phyloP scores from a whole-genome alignment of 2,797 vertebrate genomes.

The Sebastes iracundus region DNA sequence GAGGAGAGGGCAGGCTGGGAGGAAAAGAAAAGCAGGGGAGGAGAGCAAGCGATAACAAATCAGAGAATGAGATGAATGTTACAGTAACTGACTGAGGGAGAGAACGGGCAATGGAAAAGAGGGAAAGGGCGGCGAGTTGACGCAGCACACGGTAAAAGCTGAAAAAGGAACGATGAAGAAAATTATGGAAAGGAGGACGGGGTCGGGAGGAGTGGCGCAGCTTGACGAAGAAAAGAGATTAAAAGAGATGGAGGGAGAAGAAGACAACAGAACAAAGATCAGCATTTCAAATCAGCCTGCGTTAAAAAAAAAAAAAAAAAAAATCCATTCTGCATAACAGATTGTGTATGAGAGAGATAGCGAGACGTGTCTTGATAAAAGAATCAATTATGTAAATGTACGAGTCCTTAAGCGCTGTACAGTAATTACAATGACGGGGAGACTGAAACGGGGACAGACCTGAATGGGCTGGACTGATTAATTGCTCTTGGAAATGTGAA shows the following conservation, averaged over 20 bases:
- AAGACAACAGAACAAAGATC: slow-evolving; percentile 57
- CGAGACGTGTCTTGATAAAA: slow-evolving; percentile 69
- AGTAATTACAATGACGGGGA: slow-evolving; percentile 73
- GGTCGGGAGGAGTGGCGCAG: background rate
- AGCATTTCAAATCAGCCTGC: slow-evolving; percentile 66
- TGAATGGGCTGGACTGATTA: slow-evolving; percentile 58
- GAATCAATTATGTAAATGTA: slow-evolving; percentile 79
- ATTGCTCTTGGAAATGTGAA: slow-evolving; percentile 44
- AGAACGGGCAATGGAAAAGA: background rate
- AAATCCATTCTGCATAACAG: slow-evolving; percentile 71
- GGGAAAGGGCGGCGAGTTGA: background rate
- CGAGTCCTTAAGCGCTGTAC: slow-evolving; percentile 66
- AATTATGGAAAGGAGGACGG: background rate
- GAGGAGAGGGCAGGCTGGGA: background rate
- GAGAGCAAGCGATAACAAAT: slow-evolving; percentile 1
- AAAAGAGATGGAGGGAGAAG: slow-evolving; percentile 29
- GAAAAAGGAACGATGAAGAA: background rate
- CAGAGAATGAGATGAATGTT: slow-evolving; percentile 7
- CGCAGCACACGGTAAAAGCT: background rate
- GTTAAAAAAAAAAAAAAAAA: slow-evolving; percentile 37
- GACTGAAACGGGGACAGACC: slow-evolving; percentile 56
- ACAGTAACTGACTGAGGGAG: background rate
- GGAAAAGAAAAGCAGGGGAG: background rate
- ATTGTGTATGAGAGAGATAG: slow-evolving; percentile 67
- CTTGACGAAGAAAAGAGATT: slow-evolving; percentile 23